Evolutionary conservation across 2,888 invertebrate species (phyloP).

Genomic region (Drosophila seclusa): DNA sequence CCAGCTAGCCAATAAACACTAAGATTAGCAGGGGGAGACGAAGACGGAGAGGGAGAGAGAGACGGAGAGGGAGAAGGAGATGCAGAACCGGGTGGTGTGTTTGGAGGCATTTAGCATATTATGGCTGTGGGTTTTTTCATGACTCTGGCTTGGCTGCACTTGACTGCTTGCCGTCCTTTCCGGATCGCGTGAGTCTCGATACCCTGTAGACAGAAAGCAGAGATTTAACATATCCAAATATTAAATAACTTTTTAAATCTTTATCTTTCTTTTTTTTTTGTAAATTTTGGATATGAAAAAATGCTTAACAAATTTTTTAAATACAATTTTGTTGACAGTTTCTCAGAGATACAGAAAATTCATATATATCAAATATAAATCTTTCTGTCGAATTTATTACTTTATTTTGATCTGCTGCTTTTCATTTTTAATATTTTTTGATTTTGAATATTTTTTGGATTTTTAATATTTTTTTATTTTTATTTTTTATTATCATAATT

Average conservation of each 20-base stretch:
- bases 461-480: background rate
- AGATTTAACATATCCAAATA: background rate
- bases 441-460: background rate
- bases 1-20: slow-evolving; percentile 51
- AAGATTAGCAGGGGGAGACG: background rate
- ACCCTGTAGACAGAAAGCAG: slow-evolving; percentile 20
- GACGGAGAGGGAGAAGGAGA: background rate
- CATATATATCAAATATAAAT: background rate
- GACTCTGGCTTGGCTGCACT: slow-evolving; percentile 73
- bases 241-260: background rate
- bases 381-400: background rate
- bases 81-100: slow-evolving; percentile 20
- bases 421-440: background rate
- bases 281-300: background rate
- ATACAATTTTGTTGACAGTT: too few species aligned
- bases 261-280: background rate
- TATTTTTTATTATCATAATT: slow-evolving; percentile 19
- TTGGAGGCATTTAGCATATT: slow-evolving; percentile 23
- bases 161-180: slow-evolving; percentile 55
- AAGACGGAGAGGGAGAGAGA: background rate
- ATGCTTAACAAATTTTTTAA: too few species aligned
- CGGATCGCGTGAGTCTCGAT: slow-evolving; percentile 19
- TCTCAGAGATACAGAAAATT: background rate
- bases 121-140: slow-evolving; percentile 63
- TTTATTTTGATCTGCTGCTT: background rate